Base-by-base conservation (phyloP, 2,888 invertebrate genomes). In the Calliopum simillimum region DNA sequence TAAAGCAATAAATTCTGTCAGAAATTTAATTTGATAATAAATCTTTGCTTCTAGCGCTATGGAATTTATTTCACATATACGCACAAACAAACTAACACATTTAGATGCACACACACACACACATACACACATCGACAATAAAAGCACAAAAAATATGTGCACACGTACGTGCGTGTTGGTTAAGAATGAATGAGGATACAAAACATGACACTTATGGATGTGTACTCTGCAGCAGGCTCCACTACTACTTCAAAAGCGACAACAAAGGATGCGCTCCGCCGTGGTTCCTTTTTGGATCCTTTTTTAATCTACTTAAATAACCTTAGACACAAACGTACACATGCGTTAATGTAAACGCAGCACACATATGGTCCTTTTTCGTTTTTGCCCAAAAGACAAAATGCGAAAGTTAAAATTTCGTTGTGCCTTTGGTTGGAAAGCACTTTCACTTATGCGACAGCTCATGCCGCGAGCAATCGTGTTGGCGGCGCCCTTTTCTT, bases 21-120 rank as follows among this genome's bases (percentile, higher is more conserved):
- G 86, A 86, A 86, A 86, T 86, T 86, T 86, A 86, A 86, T 86
- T 86, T 86, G 86, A 85, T 86, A 85, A 86, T 86, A 86, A 86
- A 86, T 86, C 86, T 86, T 84, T 83, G 81, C 84, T 85, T 82
- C 85, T 85, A 86, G 86, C 84, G 85, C 83, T 84, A 81, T 82
- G 84, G 85, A 84, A 84, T 85, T 85, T 85, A 84, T 85, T 76
- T 85, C 79, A 79, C 80, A 79, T 72, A 79, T 73, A 79, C 77
- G 76, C 75, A 72, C 55, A 59, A 68, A 70, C 44, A 66, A 51
- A 68, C 62, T 65, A 23, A 47, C 65, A 69, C 13, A 69, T 44
- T 41, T 43, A n/a, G n/a, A n/a, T n/a, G 19, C 51, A 67, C n/a
- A 25, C 68, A 71, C 62, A 76, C 76, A 78, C 73, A 75, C 75